A percentile compares a stretch with the other conserved stretches of the same genome.
Conservation (phyloP, 2,113 vertebrate species). For the Cyprinus carpio region DNA sequence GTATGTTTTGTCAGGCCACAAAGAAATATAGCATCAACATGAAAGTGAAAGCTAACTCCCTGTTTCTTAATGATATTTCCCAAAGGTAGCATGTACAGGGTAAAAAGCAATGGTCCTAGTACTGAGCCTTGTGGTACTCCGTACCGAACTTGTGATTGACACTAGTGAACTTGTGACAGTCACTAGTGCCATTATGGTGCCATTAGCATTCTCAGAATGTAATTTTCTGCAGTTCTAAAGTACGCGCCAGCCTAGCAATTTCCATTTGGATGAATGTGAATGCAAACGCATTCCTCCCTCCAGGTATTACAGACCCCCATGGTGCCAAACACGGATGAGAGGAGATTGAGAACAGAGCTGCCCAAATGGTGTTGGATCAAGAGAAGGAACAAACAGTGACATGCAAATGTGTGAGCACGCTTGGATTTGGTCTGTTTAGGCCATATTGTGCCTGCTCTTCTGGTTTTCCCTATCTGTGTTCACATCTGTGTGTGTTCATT, state of each 20-base stretch:
- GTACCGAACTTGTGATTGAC: not conserved
- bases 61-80: not conserved
- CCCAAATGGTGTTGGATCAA: slow-evolving; percentile 62
- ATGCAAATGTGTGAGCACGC: slow-evolving; percentile 60
- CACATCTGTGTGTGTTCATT: slow-evolving; percentile 32
- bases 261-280: not conserved
- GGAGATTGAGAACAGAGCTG: slow-evolving; percentile 53
- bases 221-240: not conserved
- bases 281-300: not conserved
- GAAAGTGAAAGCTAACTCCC: not conserved
- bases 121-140: not conserved
- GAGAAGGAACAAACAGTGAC: slow-evolving; percentile 54
- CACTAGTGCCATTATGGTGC: not conserved
- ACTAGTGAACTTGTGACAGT: not conserved
- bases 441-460: slow-evolving; percentile 55
- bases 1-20: not conserved
- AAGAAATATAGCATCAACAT: not conserved
- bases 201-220: not conserved
- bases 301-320: slow-evolving; percentile 25
- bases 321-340: slow-evolving; percentile 42
- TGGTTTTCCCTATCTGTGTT: slow-evolving; percentile 15
- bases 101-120: not conserved
- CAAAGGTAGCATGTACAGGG: not conserved
- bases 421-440: slow-evolving; percentile 36
- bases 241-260: not conserved